Evolutionary conservation across 2,888 invertebrate genomes (phyloP), one percentile per base, ranked within the genome.

Genomic region (Drosophila differens): DNA sequence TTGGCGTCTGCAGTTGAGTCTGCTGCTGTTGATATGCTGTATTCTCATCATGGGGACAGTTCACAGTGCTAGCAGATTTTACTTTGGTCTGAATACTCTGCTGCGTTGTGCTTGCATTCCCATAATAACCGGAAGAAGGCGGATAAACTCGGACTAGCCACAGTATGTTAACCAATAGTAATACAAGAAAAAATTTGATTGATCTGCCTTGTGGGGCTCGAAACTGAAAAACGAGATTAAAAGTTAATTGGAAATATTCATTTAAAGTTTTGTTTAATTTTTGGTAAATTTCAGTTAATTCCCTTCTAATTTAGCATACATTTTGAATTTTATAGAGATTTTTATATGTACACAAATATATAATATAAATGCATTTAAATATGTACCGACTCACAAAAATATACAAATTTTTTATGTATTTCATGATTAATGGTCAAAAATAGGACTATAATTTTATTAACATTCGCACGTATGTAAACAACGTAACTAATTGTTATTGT

Each of bases 131-230:
- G 19, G 71, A 54, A 10, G 82, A 52, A 7, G 82, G 85, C 16
- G 78, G 76, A 70, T 82, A 84, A 28, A 85, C 73, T 73, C 73
- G 76, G 5, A 87, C 51, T 10, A 85, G 61, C 88, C 85, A 87
- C 14, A 85, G 70, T 16, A 87, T 71, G 32, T 87, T 85, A 12
- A 85, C 53, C n/a, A 71, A 70, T 9, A 85, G 57, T 41, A 85
- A 28, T 7, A 76, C 39, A 51, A 85, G 63, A 1, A 82, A 44
- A 19, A 85, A 63, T 47, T 81, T 85, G 16, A 85, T 59, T 28
- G 75, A 73, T 51, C 68, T 87, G 51, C 79, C 79, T 51, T 77
- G 74, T 25, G 75, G 65, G 60, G 81, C 60, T 47, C 81, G 81
- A 68, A 77, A 62, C 85, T 85, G 57, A 16, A 73, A 76, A 7